Conservation (phyloP, 2,888 invertebrate genomes). For the Coenonympha glycerion region DNA sequence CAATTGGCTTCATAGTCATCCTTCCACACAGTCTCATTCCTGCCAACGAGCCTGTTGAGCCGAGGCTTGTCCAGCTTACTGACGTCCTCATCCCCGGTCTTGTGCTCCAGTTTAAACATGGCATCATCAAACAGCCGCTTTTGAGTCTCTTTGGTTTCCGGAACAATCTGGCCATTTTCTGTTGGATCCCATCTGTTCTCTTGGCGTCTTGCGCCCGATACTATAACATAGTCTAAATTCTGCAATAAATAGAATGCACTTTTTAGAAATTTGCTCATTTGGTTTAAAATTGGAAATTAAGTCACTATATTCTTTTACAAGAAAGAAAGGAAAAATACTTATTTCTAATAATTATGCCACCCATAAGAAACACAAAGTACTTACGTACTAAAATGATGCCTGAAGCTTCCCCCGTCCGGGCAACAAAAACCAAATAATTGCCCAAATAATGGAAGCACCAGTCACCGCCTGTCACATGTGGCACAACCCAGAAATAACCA, state of each 20-base stretch:
- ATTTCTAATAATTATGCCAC: no score
- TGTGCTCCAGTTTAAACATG: conserved; percentile 98
- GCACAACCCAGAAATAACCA: no score
- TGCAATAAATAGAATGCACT: conserved; percentile 55
- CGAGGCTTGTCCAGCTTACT: conserved; percentile 83
- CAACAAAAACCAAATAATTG: no score
- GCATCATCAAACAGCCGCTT: conserved; percentile 94
- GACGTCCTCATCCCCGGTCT: conserved; percentile 83
- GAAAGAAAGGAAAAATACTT: no score
- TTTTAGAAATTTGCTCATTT: no score
- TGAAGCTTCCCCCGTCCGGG: no score
- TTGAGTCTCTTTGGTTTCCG: conserved; percentile 93
- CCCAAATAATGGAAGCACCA: no score
- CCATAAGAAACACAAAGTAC: no score
- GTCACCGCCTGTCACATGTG: no score
- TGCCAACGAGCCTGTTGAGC: conserved; percentile 83
- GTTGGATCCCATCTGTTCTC: conserved; percentile 99
- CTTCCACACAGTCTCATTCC: conserved; percentile 88
- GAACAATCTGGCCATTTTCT: conserved; percentile 94
- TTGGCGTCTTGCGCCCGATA: conserved; percentile 95
- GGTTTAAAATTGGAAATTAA: no score
- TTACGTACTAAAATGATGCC: no score
- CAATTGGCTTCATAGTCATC: conserved; percentile 96
- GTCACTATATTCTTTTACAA: no score
- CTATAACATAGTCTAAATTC: conserved; percentile 97